Evolutionary conservation across 2,113 vertebrate genomes (phyloP), one percentile per base, ranked within the genome.

Genomic region (Notothenia coriiceps): DNA sequence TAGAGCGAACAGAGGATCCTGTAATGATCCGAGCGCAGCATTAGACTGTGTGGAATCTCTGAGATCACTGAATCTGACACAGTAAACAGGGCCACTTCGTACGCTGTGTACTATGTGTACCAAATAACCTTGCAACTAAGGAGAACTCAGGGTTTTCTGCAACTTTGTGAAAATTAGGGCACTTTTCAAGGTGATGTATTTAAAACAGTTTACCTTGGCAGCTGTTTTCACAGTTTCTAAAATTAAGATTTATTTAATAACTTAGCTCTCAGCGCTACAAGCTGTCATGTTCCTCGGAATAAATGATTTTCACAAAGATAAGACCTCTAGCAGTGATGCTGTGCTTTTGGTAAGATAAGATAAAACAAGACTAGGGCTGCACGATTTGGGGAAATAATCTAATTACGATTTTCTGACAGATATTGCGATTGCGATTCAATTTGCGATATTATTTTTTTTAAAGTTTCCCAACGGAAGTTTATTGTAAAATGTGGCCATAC

Each of bases 11-110:
- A 81, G 75, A 90, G 78, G 70, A 78, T 80, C 59, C 81, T 75
- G 50, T 79, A 70, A 70, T 80, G 52, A 75, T 83, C 64, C 50
- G 77, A 35, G 44, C 1, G 1, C 60, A 63, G 75, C 52, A 12
- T 69, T 50, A 77, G 64, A 62, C 82, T 35, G 50, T 47, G 11
- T 73, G 85, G 86, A 86, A 84, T 82, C 49, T 87, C 44, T 89
- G 80, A 87, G 84, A 69, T 89, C 87, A 87, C 56, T 52, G 57
- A 4, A 2, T n/a, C 55, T 69, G 44, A 54, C 65, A n/a, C 47
- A 43, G 70, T 61, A 77, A 82, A 79, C 44, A 51, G 60, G 62
- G 56, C 80, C 77, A 74, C 64, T 88, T 86, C 76, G 75, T 70
- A 44, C 35, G 35, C 35, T 7, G 35, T 40, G 35, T 59, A 46